Base-by-base conservation (phyloP, 1,140 invertebrate species). In the Drosophila sechellia region DNA sequence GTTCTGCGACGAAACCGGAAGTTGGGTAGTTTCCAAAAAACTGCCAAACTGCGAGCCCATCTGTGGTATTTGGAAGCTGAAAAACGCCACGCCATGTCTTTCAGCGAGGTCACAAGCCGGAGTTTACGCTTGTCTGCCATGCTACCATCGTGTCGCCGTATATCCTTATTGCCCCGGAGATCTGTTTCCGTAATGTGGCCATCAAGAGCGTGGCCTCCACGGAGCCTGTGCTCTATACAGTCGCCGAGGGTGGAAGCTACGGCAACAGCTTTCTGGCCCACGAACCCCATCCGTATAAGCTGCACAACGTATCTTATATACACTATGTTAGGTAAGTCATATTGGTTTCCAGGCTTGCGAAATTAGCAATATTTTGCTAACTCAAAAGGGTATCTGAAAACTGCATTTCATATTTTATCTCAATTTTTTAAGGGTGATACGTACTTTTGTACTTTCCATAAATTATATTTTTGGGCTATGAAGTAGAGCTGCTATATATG, bases 41-140 rank as follows among this genome's bases (percentile, higher is more conserved):
- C 39, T 64, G 50, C 64, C 56, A 13, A 13, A 4, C 3, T 81
- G 79, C 50, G 15, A 31, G 40, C 49, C 63, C 0, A 57, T 57
- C 4, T 81, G 61, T 10, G 69, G 69, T 10, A 5, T 17, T 37
- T 25, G 46, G 34, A 1, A 20, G 8, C 0, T 52, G n/a, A 10
- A 12, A 12, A 5, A 48, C 11, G 3, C 5, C 0, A 1, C 31
- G 2, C 27, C n/a, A 6, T 20, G 34, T 81, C 4, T 81, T 83
- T 8, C 27, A 34, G 35, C 55, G 68, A 0, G 10, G 12, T 4
- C 11, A 1, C 13, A 13, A 56, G 2, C 40, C 35, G 1, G 0
- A 13, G 5, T 79, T 68, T 45, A 11, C 12, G 0, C 53, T 92
- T 43, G 92, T 91, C 27, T 94, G 94, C 56, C 90, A 83, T 0